Conservation (phyloP, 2,113 vertebrate genomes). For the Eulacestoma nigropectus region DNA sequence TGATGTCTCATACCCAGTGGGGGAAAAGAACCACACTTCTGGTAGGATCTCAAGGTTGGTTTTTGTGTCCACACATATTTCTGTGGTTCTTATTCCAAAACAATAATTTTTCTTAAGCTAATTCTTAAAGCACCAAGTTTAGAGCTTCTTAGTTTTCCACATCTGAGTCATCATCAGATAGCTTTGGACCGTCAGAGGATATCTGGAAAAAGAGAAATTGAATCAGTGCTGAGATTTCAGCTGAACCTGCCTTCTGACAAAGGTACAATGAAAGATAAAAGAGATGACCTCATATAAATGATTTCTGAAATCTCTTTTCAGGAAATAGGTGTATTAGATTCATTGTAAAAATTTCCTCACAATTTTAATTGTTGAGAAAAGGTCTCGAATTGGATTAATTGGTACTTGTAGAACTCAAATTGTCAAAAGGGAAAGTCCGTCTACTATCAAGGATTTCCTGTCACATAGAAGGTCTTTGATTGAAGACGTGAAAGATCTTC, state of each 20-base stretch:
- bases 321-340: neutral
- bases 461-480: neutral
- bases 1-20: neutral
- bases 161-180: neutral
- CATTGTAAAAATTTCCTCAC: neutral
- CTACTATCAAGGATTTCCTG: neutral
- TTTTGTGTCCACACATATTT: neutral
- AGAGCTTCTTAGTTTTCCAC: neutral
- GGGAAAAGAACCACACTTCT: neutral
- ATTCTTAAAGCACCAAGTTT: neutral
- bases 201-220: neutral
- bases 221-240: neutral
- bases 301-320: neutral
- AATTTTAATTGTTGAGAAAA: neutral
- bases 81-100: neutral
- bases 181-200: neutral
- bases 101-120: neutral
- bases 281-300: neutral
- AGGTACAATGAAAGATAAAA: neutral
- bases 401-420: neutral
- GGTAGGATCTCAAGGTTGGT: neutral
- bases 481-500: neutral
- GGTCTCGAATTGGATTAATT: neutral
- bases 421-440: neutral
- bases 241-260: neutral